Evolutionary conservation across 2,113 vertebrate genomes (phyloP).

Genomic region (Capricornis sumatraensis): DNA sequence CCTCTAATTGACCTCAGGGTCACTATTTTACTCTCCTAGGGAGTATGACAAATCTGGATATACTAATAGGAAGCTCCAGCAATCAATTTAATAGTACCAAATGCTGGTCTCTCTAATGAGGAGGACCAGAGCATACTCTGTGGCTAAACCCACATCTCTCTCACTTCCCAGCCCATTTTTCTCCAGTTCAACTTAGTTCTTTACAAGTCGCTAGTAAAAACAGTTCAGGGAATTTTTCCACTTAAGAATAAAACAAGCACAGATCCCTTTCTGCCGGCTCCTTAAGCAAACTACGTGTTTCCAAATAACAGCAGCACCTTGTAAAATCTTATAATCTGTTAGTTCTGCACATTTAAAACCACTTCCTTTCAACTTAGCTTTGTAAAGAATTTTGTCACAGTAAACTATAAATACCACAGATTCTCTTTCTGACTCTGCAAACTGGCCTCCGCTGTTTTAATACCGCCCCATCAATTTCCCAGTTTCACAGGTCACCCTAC

Average conservation of each 20-base stretch:
- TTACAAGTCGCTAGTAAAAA: neutral
- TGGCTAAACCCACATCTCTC: neutral
- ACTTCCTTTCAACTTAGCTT: constrained; percentile 2
- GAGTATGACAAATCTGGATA: neutral
- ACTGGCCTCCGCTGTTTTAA: neutral
- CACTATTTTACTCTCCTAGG: neutral
- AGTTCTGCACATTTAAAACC: neutral
- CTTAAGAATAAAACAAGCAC: neutral
- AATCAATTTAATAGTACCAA: neutral
- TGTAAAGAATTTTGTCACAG: constrained; percentile 9
- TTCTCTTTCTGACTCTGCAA: neutral
- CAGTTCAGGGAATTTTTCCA: neutral
- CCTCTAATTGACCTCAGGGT: neutral
- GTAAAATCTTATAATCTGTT: neutral
- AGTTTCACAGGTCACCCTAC: neutral
- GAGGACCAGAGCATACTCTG: neutral
- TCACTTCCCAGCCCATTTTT: neutral
- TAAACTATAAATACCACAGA: neutral
- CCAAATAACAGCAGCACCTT: neutral
- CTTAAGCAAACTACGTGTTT: neutral
- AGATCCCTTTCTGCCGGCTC: neutral
- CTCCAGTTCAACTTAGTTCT: neutral
- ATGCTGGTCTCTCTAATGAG: neutral
- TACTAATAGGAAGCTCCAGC: neutral
- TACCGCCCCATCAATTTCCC: neutral